These are phyloP conservation scores for Zaprionus camerounensis DNA, from an alignment of 1,140 invertebrate genomes.

Conservation along the genomic window DNA sequence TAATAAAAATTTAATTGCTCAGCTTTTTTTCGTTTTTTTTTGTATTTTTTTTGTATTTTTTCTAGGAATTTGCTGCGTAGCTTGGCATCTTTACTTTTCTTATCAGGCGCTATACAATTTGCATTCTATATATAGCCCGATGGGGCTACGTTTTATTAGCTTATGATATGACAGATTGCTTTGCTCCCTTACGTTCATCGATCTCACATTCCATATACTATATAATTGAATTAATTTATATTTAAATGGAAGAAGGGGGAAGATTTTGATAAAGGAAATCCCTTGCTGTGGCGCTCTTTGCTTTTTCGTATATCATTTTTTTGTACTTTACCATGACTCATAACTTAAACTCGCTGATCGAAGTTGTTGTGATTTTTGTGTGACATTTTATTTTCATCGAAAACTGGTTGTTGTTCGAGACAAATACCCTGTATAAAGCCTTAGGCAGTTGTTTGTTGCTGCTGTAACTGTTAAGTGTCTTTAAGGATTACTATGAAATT, in stretches of 20 bases:
- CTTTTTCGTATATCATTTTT: not conserved
- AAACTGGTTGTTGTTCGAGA: not conserved
- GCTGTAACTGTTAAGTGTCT: not conserved
- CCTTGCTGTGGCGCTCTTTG: not conserved
- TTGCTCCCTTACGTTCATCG: conserved; percentile 16
- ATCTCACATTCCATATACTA: conserved; percentile 5
- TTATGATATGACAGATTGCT: conserved; percentile 43
- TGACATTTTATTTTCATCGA: not conserved
- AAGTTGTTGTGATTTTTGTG: not conserved
- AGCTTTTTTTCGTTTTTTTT: conserved; percentile 21
- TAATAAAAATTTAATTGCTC: conserved; percentile 68
- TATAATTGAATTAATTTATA: not conserved
- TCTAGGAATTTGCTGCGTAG: conserved; percentile 1
- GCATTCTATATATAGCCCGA: conserved; percentile 37
- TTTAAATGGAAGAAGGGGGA: not conserved
- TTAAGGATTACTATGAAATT: not conserved
- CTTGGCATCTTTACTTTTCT: conserved; percentile 5
- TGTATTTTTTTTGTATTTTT: conserved; percentile 3
- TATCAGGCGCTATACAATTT: conserved; percentile 27
- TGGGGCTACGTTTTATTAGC: conserved; percentile 21
- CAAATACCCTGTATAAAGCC: not conserved
- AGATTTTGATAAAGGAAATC: not conserved
- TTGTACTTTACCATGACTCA: not conserved
- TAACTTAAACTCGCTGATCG: not conserved
- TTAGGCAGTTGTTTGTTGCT: not conserved